Conservation (phyloP, 2,888 invertebrate genomes). For the Psylliodes chrysocephalus region DNA sequence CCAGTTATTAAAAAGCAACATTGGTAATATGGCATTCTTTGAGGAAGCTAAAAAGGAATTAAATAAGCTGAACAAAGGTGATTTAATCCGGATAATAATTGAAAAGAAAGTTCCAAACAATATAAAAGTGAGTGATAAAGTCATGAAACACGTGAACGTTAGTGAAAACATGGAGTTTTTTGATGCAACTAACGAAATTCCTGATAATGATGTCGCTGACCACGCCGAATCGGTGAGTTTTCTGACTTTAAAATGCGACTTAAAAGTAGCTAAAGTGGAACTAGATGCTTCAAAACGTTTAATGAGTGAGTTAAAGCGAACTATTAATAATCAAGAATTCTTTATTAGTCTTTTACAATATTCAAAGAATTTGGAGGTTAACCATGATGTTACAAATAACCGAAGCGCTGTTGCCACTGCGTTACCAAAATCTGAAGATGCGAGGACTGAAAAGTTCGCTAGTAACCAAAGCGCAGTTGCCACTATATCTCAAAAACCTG, state of each 20-base stretch:
- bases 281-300: neutral
- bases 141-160: neutral
- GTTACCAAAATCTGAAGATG: neutral
- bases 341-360: constrained; percentile 12
- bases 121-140: constrained; percentile 2
- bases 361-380: constrained; percentile 9
- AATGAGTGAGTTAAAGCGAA: constrained; percentile 3
- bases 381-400: neutral
- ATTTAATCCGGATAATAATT: constrained; percentile 5
- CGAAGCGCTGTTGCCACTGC: constrained; percentile 4
- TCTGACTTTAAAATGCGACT: neutral
- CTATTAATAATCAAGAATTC: constrained; percentile 5
- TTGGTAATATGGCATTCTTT: neutral
- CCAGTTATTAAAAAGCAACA: too few species aligned
- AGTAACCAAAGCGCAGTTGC: neutral
- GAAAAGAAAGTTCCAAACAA: neutral
- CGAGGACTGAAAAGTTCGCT: neutral
- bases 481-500: neutral
- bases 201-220: neutral
- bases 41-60: neutral
- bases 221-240: neutral
- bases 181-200: neutral
- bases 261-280: constrained; percentile 4
- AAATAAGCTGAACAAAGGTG: constrained; percentile 4
- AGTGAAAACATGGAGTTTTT: neutral